Evolutionary conservation across 1,140 invertebrate species (phyloP), one percentile per base, ranked within the genome.

Genomic region (Leptoteleia sp.): DNA sequence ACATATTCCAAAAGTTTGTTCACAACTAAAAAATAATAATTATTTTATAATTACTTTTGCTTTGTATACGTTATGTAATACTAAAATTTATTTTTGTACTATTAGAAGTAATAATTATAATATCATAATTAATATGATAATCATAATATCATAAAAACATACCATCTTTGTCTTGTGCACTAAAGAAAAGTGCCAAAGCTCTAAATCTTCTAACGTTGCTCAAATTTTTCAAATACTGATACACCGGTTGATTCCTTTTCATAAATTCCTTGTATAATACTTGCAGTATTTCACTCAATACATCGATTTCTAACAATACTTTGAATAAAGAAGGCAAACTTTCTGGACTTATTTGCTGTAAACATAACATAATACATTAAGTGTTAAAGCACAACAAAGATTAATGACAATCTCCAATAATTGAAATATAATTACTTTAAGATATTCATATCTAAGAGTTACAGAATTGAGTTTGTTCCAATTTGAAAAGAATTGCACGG

Each of bases 271-370:
- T 83, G 42, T 85, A 79, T 1, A 93, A 76, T 3, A 88, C 80
- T 3, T 73, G 70, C 11, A 93, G 25, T 27, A 93, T 90, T 57
- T 92, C 90, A 17, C 90, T 91, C 11, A 93, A 88, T 4, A 90
- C 88, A 61, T 91, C 88, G 33, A 89, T 91, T 72, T 93, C 92
- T 77, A 93, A 83, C 6, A 92, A 92, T 48, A 92, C 91, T 82
- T 90, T 87, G 80, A 93, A 92, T 72, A 93, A 90, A 4, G 81
- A 82, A 1, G 92, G 90, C 43, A 93, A 83, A 48, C 82, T 85
- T 9, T 83, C 61, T 6, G 91, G 87, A 3, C 86, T 84, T 71
- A 93, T 90, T 83, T 91, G 88, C 92, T 93, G 84, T 54, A 88
- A 80, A 73, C n/a, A 85, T 47, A 68, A 54, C 45, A 13, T 48